phyloP scores from a whole-genome alignment of 2,113 vertebrate species.

The Phainopepla nitens region DNA sequence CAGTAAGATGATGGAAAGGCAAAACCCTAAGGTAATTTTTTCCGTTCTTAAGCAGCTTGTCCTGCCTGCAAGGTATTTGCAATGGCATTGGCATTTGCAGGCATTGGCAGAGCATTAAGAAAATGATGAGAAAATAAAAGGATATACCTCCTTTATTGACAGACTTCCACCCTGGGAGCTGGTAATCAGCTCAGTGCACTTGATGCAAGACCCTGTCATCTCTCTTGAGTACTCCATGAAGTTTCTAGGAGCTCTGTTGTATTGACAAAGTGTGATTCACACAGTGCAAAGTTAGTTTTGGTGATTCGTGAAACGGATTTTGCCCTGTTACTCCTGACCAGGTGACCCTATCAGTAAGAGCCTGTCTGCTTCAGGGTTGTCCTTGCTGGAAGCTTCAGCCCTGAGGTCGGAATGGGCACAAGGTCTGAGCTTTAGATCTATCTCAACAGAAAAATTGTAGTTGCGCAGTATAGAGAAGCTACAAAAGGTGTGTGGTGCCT shows the following conservation, averaged over 20 bases:
- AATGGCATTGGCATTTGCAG: too few relatives aligned
- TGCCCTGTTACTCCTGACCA: not conserved
- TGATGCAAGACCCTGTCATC: not conserved
- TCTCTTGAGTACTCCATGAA: not conserved
- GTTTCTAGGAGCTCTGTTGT: not conserved
- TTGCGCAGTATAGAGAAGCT: not conserved
- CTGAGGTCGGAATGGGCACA: not conserved
- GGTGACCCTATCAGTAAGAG: not conserved
- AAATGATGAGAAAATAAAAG: not conserved
- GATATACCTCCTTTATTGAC: not conserved
- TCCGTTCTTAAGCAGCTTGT: not conserved
- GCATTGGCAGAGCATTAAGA: not conserved
- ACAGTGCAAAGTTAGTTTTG: not conserved
- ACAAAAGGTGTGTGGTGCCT: fast-evolving
- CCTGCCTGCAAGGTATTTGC: not conserved
- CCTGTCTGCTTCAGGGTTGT: not conserved
- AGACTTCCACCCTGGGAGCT: not conserved
- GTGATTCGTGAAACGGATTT: not conserved
- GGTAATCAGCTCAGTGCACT: not conserved
- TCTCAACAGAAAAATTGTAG: not conserved
- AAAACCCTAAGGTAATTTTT: not conserved
- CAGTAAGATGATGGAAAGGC: not conserved
- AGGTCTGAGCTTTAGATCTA: not conserved
- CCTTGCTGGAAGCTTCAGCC: not conserved
- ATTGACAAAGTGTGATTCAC: not conserved